Evolutionary conservation across 1,140 invertebrate species (phyloP), one percentile per base, ranked within the genome.

Genomic region (Elysia chlorotica): DNA sequence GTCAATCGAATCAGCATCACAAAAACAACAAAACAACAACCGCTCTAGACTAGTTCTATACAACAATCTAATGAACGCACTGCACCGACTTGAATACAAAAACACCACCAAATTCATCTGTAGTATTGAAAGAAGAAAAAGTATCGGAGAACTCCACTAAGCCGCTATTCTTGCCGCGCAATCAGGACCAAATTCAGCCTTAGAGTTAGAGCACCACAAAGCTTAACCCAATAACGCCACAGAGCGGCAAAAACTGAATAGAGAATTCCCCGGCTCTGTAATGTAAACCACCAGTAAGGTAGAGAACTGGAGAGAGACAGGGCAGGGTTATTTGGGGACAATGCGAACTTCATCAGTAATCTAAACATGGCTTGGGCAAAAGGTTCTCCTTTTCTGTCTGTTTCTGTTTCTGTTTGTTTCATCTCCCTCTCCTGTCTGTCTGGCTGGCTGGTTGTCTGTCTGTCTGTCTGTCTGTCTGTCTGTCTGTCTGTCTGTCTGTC

Each of bases 381-480:
- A n/a, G 30, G n/a, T 6, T 23, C n/a, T 23, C 30, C 54, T 57
- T 4, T 28, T 23, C 4, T 4, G 5, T 28, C 30, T 28, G n/a
- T 23, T 57, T 28, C n/a, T 23, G 4, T 28, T 23, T 57, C 54
- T 23, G 5, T n/a, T 23, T 6, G 4, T 4, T 28, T 57, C 54
- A 25, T 23, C 30, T 23, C n/a, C 21, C 5, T 28, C 54, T 28
- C 5, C 21, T n/a, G 6, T 57, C 54, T 57, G 5, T n/a, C 21
- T 4, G 5, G 5, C 54, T 57, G n/a, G n/a, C 21, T 57, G 6
- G 5, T 23, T 41, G 1, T 83, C 81, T 71, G 82, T 81, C 67
- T 38, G 54, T 5, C 77, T 73, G 75, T 80, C 81, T 2, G 41
- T 59, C 48, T 71, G 72, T 38, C 59, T 85, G 1, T 66, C 83